Conservation (phyloP, 2,888 invertebrate species). For the Meganola albula region DNA sequence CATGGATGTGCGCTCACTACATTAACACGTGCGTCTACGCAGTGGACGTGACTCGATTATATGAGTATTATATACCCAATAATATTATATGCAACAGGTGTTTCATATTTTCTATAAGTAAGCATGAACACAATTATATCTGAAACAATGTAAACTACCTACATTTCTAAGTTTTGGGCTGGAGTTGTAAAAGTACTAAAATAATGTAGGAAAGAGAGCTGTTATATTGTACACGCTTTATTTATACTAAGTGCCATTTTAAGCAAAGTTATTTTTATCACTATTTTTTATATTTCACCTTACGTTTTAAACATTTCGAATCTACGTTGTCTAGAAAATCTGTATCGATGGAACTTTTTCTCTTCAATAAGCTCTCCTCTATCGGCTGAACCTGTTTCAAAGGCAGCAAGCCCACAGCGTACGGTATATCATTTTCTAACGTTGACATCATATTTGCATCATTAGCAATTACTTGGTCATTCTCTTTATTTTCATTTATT, state of each 20-base stretch:
- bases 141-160: too few species aligned
- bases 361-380: slow-evolving; percentile 49
- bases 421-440: slow-evolving; percentile 58
- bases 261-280: slow-evolving; percentile 26
- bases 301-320: slow-evolving; percentile 65
- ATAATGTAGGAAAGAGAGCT: too few species aligned
- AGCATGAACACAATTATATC: too few species aligned
- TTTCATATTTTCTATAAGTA: too few species aligned
- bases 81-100: too few species aligned
- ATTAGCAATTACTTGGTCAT: slow-evolving; percentile 27
- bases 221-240: too few species aligned
- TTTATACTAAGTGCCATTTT: not conserved
- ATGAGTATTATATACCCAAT: too few species aligned
- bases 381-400: slow-evolving; percentile 46
- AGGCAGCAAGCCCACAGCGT: slow-evolving; percentile 65
- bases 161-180: too few species aligned
- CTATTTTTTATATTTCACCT: slow-evolving; percentile 62
- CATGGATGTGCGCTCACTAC: too few species aligned
- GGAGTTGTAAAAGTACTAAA: too few species aligned
- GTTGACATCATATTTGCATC: slow-evolving; percentile 30
- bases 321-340: slow-evolving; percentile 49
- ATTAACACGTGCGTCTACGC: too few species aligned
- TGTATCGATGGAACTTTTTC: slow-evolving; percentile 41
- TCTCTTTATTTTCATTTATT: slow-evolving; percentile 44
- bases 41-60: too few species aligned